Conservation (phyloP, 2,797 vertebrate species). For the Tokudaia muenninki region DNA sequence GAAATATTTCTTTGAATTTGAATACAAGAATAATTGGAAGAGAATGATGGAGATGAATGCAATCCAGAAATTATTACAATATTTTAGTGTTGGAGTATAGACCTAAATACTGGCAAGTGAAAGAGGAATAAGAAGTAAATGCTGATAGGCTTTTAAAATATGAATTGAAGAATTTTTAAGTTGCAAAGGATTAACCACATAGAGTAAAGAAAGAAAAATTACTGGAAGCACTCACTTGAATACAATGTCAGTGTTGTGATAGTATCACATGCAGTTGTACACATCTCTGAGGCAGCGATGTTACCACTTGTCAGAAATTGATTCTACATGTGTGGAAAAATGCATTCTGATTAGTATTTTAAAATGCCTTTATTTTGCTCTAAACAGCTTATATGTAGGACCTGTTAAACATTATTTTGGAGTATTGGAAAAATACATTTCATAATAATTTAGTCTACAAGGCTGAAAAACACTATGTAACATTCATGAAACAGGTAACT, state of each 20-base stretch:
- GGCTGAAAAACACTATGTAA: background rate
- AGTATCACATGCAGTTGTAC: background rate
- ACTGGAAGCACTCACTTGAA: background rate
- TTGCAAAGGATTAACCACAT: background rate
- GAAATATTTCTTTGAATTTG: constrained; percentile 51
- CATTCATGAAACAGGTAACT: background rate
- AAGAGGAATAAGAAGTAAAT: constrained; percentile 25
- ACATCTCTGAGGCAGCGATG: background rate
- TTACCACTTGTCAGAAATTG: background rate
- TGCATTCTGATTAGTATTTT: background rate
- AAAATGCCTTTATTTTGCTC: background rate
- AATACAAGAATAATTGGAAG: background rate
- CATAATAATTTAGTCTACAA: background rate
- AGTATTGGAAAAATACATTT: background rate
- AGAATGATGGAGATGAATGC: constrained; percentile 22
- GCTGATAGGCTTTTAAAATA: constrained; percentile 29
- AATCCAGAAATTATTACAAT: constrained; percentile 45
- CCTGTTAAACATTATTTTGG: background rate
- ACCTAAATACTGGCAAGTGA: background rate
- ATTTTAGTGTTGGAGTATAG: constrained; percentile 2
- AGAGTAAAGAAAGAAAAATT: background rate
- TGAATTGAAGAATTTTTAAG: background rate
- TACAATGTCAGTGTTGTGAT: background rate
- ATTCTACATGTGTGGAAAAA: background rate
- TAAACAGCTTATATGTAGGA: background rate